Evolutionary conservation across 37 sponge, comb jelly and placozoan species (phyloP).

Genomic region (Petrosia ficiformis): DNA sequence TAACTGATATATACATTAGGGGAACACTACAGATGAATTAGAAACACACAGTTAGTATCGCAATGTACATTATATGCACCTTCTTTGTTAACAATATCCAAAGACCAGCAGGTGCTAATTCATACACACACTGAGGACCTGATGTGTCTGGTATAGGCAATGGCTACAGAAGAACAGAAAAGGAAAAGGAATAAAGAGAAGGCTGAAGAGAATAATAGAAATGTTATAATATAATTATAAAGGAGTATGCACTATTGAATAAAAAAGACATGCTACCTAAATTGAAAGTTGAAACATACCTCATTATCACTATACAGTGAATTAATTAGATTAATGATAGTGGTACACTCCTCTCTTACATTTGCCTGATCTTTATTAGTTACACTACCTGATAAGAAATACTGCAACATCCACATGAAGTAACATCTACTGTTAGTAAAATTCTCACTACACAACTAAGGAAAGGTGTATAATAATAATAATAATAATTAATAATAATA

Average conservation of each 20-base stretch:
- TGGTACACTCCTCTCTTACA: neutral
- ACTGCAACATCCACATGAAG: neutral
- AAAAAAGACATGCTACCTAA: too few relatives aligned
- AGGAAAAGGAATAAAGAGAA: neutral
- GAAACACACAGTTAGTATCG: too few relatives aligned
- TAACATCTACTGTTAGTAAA: neutral
- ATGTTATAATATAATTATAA: neutral
- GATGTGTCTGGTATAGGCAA: slow-evolving; percentile 49
- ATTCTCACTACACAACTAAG: slow-evolving; percentile 14
- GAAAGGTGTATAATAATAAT: too few relatives aligned
- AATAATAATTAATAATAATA: too few relatives aligned
- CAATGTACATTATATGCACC: slow-evolving; percentile 23
- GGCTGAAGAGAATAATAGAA: neutral
- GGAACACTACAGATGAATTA: too few relatives aligned
- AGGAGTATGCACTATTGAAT: neutral
- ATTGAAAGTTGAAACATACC: slow-evolving; percentile 14
- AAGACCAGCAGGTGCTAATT: slow-evolving; percentile 41
- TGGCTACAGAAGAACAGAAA: slow-evolving; percentile 29
- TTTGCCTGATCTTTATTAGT: neutral
- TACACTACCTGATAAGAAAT: neutral
- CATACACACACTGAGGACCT: slow-evolving; percentile 25
- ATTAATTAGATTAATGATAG: neutral
- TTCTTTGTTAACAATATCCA: slow-evolving; percentile 59
- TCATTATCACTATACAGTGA: neutral
- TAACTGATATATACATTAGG: too few relatives aligned